A percentile compares a stretch with the other conserved stretches of the same genome.
Conservation (phyloP, 2,888 invertebrate genomes). For the Helicoverpa assulta region DNA sequence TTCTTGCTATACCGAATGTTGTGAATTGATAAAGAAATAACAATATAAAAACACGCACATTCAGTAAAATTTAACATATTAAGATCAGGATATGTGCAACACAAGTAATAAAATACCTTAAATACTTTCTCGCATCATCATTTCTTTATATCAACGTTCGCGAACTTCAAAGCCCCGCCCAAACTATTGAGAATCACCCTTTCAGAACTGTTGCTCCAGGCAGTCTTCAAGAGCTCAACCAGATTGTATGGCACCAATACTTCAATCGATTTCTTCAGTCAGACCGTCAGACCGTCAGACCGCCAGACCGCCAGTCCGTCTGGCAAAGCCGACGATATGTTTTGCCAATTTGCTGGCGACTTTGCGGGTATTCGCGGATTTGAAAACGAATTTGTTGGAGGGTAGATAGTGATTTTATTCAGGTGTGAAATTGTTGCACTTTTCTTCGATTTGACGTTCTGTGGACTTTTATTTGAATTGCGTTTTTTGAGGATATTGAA, state of each 20-base stretch:
- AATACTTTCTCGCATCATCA: too few relatives aligned
- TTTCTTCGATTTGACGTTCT: constrained; percentile 25
- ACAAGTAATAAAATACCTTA: too few relatives aligned
- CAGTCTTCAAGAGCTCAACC: constrained; percentile 62
- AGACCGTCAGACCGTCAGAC: constrained; percentile 49
- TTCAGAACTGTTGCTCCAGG: constrained; percentile 75
- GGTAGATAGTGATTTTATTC: constrained; percentile 53
- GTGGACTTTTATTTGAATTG: background rate
- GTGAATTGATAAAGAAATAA: too few relatives aligned
- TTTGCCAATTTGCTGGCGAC: constrained; percentile 65
- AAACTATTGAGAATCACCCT: constrained; percentile 69
- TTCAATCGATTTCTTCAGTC: constrained; percentile 73
- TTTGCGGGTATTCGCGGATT: constrained; percentile 61
- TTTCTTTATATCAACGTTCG: constrained; percentile 16
- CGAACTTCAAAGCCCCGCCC: constrained; percentile 29
- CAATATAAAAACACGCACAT: too few relatives aligned
- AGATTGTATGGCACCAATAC: constrained; percentile 66
- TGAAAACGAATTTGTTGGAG: constrained; percentile 58
- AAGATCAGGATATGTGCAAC: too few relatives aligned
- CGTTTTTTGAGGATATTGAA: background rate
- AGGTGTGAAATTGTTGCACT: constrained; percentile 54
- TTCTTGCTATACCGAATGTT: too few relatives aligned
- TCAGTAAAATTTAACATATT: too few relatives aligned
- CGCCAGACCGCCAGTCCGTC: constrained; percentile 55
- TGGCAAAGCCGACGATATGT: constrained; percentile 61